Evolutionary conservation across 1,140 invertebrate genomes (phyloP).

Genomic region (Planococcus citri): DNA sequence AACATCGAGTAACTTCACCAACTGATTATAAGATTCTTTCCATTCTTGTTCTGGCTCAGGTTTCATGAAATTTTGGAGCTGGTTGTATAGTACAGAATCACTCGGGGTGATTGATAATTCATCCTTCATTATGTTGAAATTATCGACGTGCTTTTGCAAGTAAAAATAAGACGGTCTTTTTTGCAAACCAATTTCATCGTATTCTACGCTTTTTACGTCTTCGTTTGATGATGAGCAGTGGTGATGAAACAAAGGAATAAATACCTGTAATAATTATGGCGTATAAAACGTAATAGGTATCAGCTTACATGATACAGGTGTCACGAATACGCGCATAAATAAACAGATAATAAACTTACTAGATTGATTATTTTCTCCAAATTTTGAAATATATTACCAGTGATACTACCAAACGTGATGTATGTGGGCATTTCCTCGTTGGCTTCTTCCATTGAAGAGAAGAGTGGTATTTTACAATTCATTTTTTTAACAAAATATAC

Average conservation of each 20-base stretch:
- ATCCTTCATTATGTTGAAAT: neutral
- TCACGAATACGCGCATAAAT: too few relatives aligned
- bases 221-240: neutral
- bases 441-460: neutral
- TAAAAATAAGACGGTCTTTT: neutral
- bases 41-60: neutral
- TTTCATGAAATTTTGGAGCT: neutral
- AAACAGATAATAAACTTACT: neutral
- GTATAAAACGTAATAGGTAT: neutral
- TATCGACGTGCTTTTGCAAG: neutral
- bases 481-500: slow-evolving; percentile 4
- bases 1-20: neutral
- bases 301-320: too few relatives aligned
- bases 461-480: neutral
- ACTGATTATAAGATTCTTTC: neutral
- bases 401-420: neutral
- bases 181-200: neutral
- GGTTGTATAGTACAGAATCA: neutral
- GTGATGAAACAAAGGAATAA: neutral
- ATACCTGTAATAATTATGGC: neutral
- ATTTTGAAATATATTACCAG: neutral
- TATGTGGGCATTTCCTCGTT: neutral
- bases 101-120: neutral
- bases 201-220: neutral
- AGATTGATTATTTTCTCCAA: neutral